Conservation (phyloP, 2,113 vertebrate species). For the Mirza zaza region DNA sequence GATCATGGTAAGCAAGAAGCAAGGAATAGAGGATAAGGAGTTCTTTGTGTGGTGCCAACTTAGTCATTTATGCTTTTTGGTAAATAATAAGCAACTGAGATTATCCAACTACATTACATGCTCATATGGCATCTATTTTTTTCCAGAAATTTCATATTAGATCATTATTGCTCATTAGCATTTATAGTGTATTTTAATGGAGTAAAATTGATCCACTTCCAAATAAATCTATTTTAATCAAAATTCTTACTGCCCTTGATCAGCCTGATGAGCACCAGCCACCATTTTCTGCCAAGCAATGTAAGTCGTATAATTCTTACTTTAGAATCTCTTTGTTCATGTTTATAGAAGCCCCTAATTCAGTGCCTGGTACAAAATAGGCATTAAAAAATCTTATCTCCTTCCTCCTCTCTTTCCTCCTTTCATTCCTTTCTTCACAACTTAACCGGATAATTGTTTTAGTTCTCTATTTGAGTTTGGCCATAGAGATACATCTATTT, state of each 20-base stretch:
- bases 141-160: neutral
- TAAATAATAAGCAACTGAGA: conserved; percentile 33
- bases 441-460: conserved; percentile 16
- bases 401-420: neutral
- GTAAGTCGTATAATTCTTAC: neutral
- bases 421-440: neutral
- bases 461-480: conserved; percentile 29
- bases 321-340: conserved; percentile 1
- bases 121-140: conserved; percentile 27
- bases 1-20: conserved; percentile 88
- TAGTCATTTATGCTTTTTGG: conserved; percentile 20
- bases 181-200: conserved; percentile 4
- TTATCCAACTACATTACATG: neutral
- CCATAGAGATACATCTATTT: neutral
- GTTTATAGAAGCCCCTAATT: conserved; percentile 19
- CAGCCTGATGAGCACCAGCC: neutral
- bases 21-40: neutral
- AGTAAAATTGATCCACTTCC: conserved; percentile 12
- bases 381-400: conserved; percentile 21
- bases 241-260: conserved; percentile 24
- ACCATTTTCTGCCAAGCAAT: neutral
- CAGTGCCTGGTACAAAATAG: neutral
- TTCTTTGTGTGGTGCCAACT: neutral
- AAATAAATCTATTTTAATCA: conserved; percentile 47
- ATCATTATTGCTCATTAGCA: conserved; percentile 32